Evolutionary conservation across 2,797 vertebrate species (phyloP).

Genomic region (Myotis vivesi): DNA sequence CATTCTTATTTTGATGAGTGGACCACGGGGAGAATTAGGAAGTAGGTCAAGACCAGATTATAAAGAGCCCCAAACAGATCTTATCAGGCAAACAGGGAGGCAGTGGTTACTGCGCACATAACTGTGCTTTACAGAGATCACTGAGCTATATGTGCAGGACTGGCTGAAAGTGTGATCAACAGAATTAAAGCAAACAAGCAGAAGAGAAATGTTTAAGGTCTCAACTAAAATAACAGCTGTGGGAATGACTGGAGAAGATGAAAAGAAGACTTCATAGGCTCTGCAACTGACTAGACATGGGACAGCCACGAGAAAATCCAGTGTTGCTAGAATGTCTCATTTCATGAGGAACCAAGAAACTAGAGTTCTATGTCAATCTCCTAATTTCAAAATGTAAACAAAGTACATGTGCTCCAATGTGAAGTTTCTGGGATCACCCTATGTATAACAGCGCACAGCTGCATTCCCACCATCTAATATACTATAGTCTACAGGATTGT

Average conservation of each 20-base stretch:
- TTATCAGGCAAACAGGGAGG: not conserved
- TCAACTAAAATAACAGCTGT: not conserved
- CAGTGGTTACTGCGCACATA: not conserved
- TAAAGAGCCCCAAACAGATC: not conserved
- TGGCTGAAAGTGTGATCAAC: not conserved
- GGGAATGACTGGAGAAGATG: not conserved
- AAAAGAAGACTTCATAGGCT: not conserved
- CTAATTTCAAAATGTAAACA: not conserved
- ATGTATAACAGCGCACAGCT: too few species aligned
- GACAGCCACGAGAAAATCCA: not conserved
- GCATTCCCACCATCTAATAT: not conserved
- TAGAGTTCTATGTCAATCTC: not conserved
- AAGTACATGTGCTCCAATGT: not conserved
- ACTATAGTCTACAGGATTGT: not conserved
- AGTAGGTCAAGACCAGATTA: not conserved
- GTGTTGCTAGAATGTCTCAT: not conserved
- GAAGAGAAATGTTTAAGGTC: not conserved
- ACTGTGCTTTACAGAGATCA: not conserved
- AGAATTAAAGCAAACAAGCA: not conserved
- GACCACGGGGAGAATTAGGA: not conserved
- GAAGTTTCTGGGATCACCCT: not conserved
- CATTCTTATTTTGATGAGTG: not conserved
- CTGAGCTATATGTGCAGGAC: not conserved
- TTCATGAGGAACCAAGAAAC: not conserved
- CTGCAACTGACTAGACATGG: not conserved